A percentile compares a stretch with the other conserved stretches of the same genome.
These are phyloP conservation scores for Gallinago media DNA, from an alignment of 2,113 vertebrate genomes.

Conservation along the genomic window DNA sequence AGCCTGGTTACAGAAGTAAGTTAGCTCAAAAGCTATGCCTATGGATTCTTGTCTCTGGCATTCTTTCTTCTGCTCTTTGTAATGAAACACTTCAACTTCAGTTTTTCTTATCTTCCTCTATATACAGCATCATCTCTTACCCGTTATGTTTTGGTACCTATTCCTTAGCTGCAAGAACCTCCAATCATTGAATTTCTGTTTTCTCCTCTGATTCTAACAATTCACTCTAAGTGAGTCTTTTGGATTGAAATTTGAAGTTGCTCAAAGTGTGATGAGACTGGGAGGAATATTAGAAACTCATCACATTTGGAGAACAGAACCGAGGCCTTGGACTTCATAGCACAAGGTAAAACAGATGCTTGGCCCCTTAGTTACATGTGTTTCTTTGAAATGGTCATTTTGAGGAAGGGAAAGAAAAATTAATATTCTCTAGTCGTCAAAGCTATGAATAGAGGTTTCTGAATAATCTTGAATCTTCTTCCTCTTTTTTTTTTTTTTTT, in stretches of 20 bases:
- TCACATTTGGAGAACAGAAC: background rate
- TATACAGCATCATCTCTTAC: background rate
- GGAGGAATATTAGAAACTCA: background rate
- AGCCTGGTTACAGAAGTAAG: background rate
- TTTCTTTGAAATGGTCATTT: background rate
- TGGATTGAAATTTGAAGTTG: background rate
- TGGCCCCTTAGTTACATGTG: accelerated
- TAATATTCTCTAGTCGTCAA: background rate
- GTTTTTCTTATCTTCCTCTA: background rate
- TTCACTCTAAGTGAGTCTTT: background rate
- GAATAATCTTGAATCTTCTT: background rate
- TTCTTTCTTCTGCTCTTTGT: background rate
- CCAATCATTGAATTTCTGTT: accelerated
- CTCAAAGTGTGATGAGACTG: background rate
- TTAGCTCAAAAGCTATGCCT: background rate
- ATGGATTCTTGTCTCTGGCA: background rate
- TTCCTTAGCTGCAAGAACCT: background rate
- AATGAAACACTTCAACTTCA: background rate
- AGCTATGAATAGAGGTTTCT: background rate
- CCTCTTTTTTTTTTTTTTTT: background rate
- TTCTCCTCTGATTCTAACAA: background rate
- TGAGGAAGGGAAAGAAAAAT: background rate
- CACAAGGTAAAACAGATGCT: background rate
- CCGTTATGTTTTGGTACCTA: background rate
- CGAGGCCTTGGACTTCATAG: background rate